Conservation (phyloP, 2,888 invertebrate species). For the Ditylenchus weischeri region DNA sequence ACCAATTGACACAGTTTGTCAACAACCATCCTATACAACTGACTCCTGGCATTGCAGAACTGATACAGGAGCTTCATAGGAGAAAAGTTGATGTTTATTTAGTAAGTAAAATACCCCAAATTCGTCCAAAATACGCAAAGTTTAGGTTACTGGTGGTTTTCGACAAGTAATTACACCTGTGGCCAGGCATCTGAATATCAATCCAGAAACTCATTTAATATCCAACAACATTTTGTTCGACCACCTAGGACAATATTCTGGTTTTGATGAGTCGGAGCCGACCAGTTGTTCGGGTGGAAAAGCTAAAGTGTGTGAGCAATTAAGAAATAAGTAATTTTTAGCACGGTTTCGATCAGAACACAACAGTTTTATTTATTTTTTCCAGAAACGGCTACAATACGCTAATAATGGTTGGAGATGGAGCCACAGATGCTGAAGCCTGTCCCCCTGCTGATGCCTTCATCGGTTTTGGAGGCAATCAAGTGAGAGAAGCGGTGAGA, state of each 20-base stretch:
- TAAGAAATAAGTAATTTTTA: conserved; percentile 25
- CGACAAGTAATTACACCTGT: conserved; percentile 76
- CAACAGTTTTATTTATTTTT: background rate
- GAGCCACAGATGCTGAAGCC: conserved; percentile 92
- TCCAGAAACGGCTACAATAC: conserved; percentile 66
- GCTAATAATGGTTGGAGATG: conserved; percentile 90
- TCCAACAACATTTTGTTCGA: conserved; percentile 88
- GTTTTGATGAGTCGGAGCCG: conserved; percentile 81
- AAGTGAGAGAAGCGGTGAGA: conserved; percentile 57
- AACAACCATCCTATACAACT: conserved; percentile 43
- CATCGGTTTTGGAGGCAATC: conserved; percentile 72
- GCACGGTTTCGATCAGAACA: background rate
- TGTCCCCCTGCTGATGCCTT: conserved; percentile 75
- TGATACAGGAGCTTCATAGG: conserved; percentile 74
- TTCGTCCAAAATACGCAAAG: background rate
- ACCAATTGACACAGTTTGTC: conserved; percentile 75
- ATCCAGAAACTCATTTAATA: conserved; percentile 70
- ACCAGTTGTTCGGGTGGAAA: conserved; percentile 91
- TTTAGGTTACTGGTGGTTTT: conserved; percentile 84
- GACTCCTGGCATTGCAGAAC: conserved; percentile 66
- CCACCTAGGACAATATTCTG: conserved; percentile 72
- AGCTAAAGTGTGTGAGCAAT: conserved; percentile 71
- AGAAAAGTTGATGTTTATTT: conserved; percentile 77
- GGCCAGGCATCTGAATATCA: conserved; percentile 76
- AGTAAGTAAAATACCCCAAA: conserved; percentile 14